Conservation (phyloP, 2,888 invertebrate genomes). For the Tanytarsus gracilentus region DNA sequence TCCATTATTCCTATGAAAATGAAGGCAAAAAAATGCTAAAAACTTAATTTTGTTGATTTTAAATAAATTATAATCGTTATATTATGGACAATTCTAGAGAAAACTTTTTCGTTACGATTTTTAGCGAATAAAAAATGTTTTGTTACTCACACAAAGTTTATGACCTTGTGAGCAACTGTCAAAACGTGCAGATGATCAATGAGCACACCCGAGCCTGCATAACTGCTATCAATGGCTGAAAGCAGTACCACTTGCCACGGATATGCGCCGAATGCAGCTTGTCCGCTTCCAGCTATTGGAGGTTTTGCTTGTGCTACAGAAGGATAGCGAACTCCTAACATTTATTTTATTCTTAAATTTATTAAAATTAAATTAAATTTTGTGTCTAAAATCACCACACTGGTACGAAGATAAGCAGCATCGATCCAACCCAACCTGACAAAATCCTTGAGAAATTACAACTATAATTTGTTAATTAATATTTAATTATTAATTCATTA, state of each 20-base stretch:
- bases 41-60: no score
- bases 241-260: constrained; percentile 64
- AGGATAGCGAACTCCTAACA: constrained; percentile 34
- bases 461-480: neutral
- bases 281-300: constrained; percentile 40
- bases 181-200: constrained; percentile 58
- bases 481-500: neutral
- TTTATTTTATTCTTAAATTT: no score
- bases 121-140: constrained; percentile 16
- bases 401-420: neutral
- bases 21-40: no score
- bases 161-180: constrained; percentile 64
- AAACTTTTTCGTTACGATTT: no score
- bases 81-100: neutral
- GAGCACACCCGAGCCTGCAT: constrained; percentile 63
- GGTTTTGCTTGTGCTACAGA: constrained; percentile 36
- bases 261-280: constrained; percentile 47
- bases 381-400: no score
- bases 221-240: constrained; percentile 49
- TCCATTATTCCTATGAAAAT: constrained; percentile 3
- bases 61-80: neutral
- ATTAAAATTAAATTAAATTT: no score
- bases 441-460: neutral
- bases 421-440: neutral
- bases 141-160: constrained; percentile 49